Evolutionary conservation across 2,888 invertebrate species (phyloP).

Genomic region (Cerastis rubricosa): DNA sequence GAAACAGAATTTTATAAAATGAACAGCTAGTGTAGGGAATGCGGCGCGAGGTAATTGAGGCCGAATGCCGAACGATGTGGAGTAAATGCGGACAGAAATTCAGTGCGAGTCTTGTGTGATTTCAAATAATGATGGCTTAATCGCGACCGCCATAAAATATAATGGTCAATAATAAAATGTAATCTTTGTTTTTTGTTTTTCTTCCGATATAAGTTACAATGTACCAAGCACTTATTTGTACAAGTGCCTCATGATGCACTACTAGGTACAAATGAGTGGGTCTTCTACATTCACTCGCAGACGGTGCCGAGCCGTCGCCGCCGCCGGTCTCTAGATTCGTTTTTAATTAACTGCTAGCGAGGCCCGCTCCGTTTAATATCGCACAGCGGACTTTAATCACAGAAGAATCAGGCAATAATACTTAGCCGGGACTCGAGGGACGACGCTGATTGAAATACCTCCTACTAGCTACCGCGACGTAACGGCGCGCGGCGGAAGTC

Average conservation of each 20-base stretch:
- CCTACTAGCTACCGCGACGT: slow-evolving; percentile 14
- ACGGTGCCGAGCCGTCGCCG: neutral
- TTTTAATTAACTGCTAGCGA: slow-evolving; percentile 64
- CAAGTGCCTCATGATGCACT: neutral
- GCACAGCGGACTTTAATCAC: slow-evolving; percentile 64
- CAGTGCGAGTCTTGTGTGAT: neutral
- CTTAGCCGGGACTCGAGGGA: slow-evolving; percentile 53
- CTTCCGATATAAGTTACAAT: neutral
- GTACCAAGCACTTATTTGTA: no score
- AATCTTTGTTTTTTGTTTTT: no score
- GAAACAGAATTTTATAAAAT: slow-evolving; percentile 36
- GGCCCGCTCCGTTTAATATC: slow-evolving; percentile 59
- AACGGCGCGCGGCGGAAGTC: neutral
- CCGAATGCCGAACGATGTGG: neutral
- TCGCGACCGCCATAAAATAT: neutral
- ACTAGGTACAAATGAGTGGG: neutral
- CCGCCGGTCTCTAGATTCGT: slow-evolving; percentile 57
- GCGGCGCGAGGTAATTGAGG: neutral
- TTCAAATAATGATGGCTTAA: neutral
- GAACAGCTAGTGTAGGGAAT: slow-evolving; percentile 25
- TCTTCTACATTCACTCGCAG: slow-evolving; percentile 18
- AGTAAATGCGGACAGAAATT: slow-evolving; percentile 22
- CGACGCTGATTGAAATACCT: slow-evolving; percentile 65
- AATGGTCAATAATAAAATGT: no score
- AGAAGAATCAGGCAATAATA: slow-evolving; percentile 65